Conservation (phyloP, 2,797 vertebrate species). For the Poliocrania exsul region DNA sequence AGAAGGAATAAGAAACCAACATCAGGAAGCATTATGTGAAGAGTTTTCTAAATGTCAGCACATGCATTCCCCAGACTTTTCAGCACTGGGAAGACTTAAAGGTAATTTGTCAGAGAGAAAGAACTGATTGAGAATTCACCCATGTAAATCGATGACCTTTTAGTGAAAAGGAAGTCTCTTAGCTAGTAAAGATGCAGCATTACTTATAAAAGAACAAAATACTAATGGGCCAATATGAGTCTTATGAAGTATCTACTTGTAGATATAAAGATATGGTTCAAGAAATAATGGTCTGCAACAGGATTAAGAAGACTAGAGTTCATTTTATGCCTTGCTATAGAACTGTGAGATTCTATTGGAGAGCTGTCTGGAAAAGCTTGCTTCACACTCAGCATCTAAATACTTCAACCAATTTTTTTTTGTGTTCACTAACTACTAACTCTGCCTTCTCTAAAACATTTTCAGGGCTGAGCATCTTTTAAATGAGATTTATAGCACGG, state of each 20-base stretch:
- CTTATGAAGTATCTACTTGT: constrained; percentile 31
- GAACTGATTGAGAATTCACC: constrained; percentile 70
- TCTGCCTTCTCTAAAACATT: neutral
- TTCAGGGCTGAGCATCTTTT: neutral
- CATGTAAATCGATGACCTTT: constrained; percentile 74
- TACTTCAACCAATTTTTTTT: neutral
- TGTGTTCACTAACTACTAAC: neutral
- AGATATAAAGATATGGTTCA: constrained; percentile 38
- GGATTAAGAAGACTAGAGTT: neutral
- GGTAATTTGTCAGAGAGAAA: constrained; percentile 70
- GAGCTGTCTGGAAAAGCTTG: constrained; percentile 4
- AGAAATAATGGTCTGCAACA: constrained; percentile 26
- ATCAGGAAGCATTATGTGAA: constrained; percentile 63
- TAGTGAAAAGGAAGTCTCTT: constrained; percentile 66
- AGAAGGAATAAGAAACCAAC: constrained; percentile 64
- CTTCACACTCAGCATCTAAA: constrained; percentile 16
- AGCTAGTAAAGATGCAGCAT: constrained; percentile 61
- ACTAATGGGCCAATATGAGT: constrained; percentile 58
- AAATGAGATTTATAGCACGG: neutral
- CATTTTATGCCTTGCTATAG: constrained; percentile 5
- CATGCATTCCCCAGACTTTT: constrained; percentile 54
- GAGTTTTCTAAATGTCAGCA: constrained; percentile 69
- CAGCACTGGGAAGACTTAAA: constrained; percentile 51
- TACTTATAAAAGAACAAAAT: constrained; percentile 64
- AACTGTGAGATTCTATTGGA: neutral